These are phyloP conservation scores for Leucophenga montana DNA, from an alignment of 2,888 invertebrate genomes.

Conservation along the genomic window DNA sequence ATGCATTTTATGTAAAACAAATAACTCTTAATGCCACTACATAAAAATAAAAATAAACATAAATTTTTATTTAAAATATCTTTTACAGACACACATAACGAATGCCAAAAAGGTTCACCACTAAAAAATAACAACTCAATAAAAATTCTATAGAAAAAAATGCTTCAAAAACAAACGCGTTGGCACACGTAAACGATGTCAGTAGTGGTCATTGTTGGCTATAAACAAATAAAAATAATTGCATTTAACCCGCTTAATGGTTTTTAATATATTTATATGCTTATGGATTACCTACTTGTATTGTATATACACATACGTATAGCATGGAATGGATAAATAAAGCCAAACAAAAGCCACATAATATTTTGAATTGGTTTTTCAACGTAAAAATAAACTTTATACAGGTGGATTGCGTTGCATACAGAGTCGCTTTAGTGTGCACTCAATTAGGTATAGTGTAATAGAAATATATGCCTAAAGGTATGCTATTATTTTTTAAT, in stretches of 20 bases:
- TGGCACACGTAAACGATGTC: conserved; percentile 32
- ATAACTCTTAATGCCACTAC: conserved; percentile 32
- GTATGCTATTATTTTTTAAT: not conserved
- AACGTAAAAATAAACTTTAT: conserved; percentile 2
- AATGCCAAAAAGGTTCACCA: not conserved
- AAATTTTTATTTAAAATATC: conserved; percentile 17
- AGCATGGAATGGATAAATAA: conserved; percentile 9
- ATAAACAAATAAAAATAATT: conserved; percentile 44
- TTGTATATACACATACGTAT: not conserved
- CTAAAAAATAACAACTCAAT: conserved; percentile 14
- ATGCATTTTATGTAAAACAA: not conserved
- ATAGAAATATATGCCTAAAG: not conserved
- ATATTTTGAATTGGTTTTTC: not conserved
- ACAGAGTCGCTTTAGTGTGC: not conserved
- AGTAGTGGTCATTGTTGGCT: conserved; percentile 39
- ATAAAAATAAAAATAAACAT: conserved; percentile 26
- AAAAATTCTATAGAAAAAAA: not conserved
- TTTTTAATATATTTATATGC: conserved; percentile 28
- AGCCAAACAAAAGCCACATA: conserved; percentile 20
- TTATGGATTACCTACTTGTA: conserved; percentile 36
- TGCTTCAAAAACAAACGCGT: not conserved
- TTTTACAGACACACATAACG: not conserved
- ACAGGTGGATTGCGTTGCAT: not conserved
- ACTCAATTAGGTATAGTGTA: not conserved
- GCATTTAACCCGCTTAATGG: conserved; percentile 37